Conservation (phyloP, 2,797 vertebrate genomes). For the Pipistrellus pygmaeus region DNA sequence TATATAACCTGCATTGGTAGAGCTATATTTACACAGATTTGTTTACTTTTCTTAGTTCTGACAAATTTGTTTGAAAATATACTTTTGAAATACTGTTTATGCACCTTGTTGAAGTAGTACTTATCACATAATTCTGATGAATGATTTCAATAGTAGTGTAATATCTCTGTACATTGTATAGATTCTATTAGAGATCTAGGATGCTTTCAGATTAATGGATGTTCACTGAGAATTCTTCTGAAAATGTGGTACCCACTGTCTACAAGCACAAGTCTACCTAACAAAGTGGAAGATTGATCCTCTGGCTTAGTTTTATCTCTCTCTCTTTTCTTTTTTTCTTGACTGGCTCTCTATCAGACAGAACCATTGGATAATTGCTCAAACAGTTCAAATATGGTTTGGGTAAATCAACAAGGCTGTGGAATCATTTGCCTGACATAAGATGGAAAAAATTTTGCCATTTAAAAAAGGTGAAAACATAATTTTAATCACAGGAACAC, state of each 20-base stretch:
- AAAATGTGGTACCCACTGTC: background rate
- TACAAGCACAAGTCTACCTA: background rate
- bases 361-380: conserved; percentile 5
- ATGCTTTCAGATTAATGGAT: background rate
- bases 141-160: background rate
- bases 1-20: background rate
- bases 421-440: background rate
- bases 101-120: background rate
- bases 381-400: background rate
- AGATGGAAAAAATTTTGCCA: background rate
- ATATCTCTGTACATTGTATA: background rate
- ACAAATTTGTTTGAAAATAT: background rate
- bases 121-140: background rate
- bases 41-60: background rate
- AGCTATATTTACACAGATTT: background rate
- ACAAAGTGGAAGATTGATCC: background rate
- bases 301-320: background rate
- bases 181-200: background rate
- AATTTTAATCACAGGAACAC: background rate
- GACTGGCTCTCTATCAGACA: background rate
- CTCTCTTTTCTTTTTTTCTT: background rate
- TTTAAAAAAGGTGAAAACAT: background rate
- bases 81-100: background rate
- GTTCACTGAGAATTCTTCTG: background rate
- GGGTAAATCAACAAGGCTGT: background rate